A percentile compares a stretch with the other conserved stretches of the same genome.
Evolutionary conservation across 2,888 invertebrate species (phyloP).

Genomic region (Lithophane leautieri): DNA sequence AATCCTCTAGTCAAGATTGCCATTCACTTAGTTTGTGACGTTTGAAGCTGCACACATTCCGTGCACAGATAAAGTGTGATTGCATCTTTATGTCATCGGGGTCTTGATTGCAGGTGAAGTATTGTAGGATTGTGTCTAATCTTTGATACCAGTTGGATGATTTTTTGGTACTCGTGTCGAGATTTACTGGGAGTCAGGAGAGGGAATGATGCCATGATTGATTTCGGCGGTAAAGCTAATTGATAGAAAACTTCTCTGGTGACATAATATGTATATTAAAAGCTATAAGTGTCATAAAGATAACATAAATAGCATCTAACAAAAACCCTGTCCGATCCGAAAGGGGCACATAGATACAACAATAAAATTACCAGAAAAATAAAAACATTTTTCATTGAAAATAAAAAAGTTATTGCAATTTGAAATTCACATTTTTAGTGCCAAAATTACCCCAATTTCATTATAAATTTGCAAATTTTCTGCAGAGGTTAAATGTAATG

Average conservation of each 20-base stretch:
- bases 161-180: background rate
- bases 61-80: constrained; percentile 11
- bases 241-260: background rate
- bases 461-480: no score
- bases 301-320: no score
- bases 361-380: no score
- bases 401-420: no score
- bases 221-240: background rate
- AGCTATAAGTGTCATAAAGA: background rate
- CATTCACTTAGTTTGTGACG: background rate
- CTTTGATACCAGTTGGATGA: background rate
- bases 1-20: background rate
- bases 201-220: background rate
- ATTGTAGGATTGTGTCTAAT: constrained; percentile 5
- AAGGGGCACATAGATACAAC: no score
- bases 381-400: no score
- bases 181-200: background rate
- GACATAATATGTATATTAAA: background rate
- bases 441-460: no score
- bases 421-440: no score
- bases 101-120: constrained; percentile 7
- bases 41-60: constrained; percentile 6
- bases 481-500: no score
- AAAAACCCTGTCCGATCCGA: no score
- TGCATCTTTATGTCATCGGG: background rate